A percentile compares a stretch with the other conserved stretches of the same genome.
Conservation (phyloP, 2,888 invertebrate species). For the Galeopsomyia nigrocyanea region DNA sequence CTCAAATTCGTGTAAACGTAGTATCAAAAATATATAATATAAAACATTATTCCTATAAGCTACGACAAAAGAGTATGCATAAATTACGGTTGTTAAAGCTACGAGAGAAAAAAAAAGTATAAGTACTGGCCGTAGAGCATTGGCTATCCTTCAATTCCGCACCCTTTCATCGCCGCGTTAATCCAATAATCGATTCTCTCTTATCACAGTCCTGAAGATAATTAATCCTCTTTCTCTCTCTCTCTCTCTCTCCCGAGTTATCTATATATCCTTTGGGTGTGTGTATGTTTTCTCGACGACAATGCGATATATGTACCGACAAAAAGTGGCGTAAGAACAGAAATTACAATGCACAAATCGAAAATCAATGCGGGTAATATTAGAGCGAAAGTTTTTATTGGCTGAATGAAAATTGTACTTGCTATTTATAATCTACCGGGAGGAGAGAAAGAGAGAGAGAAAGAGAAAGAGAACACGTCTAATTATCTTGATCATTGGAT, state of each 20-base stretch:
- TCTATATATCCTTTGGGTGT: constrained; percentile 3
- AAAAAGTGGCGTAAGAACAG: neutral
- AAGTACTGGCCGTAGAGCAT: constrained; percentile 38
- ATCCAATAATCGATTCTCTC: constrained; percentile 49
- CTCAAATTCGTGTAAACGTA: neutral
- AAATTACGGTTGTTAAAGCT: constrained; percentile 14
- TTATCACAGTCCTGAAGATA: constrained; percentile 56
- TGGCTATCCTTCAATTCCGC: constrained; percentile 23
- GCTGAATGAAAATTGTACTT: neutral
- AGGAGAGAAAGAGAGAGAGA: too few species aligned
- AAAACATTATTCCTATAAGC: neutral
- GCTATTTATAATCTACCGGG: constrained; percentile 4
- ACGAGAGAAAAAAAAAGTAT: constrained; percentile 16
- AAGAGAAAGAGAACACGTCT: neutral
- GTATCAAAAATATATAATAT: constrained; percentile 9
- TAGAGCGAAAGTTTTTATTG: constrained; percentile 8
- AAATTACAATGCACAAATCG: too few species aligned
- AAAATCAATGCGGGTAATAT: too few species aligned
- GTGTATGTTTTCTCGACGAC: neutral
- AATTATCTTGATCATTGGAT: constrained; percentile 21
- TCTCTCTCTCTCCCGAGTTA: neutral
- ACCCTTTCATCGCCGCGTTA: constrained; percentile 36
- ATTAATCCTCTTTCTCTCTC: constrained; percentile 41
- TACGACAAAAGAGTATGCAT: neutral
- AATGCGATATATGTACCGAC: constrained; percentile 4